phyloP scores from a whole-genome alignment of 2,797 vertebrate genomes.

The Gymnopithys bicolor region DNA sequence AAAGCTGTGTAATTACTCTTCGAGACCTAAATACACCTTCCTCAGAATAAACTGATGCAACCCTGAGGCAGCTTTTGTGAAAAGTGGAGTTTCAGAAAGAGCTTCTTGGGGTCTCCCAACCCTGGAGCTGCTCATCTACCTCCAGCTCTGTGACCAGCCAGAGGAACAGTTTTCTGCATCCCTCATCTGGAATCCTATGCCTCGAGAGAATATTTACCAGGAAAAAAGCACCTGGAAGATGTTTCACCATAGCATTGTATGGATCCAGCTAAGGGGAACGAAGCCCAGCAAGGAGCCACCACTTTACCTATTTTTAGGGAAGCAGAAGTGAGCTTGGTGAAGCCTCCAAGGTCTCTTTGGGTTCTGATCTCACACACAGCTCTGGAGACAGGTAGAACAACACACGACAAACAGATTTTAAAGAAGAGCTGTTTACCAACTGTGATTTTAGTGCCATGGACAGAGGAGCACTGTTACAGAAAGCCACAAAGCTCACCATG shows the following conservation, averaged over 20 bases:
- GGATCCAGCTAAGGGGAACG: rapidly evolving
- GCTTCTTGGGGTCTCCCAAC: neutral
- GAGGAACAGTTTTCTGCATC: neutral
- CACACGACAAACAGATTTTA: neutral
- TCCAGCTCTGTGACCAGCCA: neutral
- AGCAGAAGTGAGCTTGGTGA: neutral
- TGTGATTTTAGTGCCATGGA: neutral
- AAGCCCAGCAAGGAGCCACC: neutral
- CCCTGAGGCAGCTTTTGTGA: neutral
- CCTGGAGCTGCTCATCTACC: neutral
- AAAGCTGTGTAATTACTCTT: slow-evolving; percentile 52
- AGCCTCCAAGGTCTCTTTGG: neutral
- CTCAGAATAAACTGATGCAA: slow-evolving; percentile 7
- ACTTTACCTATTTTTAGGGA: neutral
- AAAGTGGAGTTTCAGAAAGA: neutral
- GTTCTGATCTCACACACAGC: neutral
- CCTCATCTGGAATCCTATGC: neutral
- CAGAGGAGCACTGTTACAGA: neutral
- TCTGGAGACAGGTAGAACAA: neutral
- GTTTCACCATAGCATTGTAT: neutral
- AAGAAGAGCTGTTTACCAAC: neutral
- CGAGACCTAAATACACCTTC: slow-evolving; percentile 43
- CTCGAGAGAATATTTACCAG: neutral
- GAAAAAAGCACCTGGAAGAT: neutral
- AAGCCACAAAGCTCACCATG: neutral